Conservation (phyloP, 2,888 invertebrate species). For the Portevinia maculata region DNA sequence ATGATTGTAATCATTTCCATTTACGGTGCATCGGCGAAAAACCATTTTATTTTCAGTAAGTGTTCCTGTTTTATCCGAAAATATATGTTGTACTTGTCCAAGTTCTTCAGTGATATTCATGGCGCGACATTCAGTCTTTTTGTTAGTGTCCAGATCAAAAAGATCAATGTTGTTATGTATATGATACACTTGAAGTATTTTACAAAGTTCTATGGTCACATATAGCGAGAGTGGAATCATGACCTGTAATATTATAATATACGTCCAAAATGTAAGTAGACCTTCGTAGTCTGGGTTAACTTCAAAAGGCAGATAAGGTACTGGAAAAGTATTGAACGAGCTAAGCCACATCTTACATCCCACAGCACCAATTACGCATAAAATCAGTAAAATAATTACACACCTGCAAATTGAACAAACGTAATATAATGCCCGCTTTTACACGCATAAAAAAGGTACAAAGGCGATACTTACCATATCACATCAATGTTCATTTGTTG, state of each 20-base stretch:
- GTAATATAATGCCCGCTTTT: constrained; percentile 15
- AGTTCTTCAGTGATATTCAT: constrained; percentile 98
- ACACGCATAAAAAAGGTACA: background rate
- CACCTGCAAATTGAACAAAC: constrained; percentile 84
- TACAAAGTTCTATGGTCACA: constrained; percentile 98
- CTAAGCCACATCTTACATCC: constrained; percentile 94
- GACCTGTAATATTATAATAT: constrained; percentile 97
- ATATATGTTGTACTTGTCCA: constrained; percentile 97
- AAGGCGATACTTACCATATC: constrained; percentile 91
- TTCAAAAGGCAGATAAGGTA: constrained; percentile 88
- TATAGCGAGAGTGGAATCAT: constrained; percentile 98
- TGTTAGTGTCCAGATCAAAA: constrained; percentile 92
- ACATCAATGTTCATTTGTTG: constrained; percentile 97
- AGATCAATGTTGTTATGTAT: constrained; percentile 95
- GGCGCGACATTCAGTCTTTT: constrained; percentile 94
- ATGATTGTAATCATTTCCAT: constrained; percentile 95
- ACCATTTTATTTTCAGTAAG: constrained; percentile 99
- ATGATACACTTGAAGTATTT: constrained; percentile 96
- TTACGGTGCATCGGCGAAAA: constrained; percentile 94
- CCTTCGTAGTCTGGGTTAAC: constrained; percentile 88
- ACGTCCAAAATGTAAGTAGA: constrained; percentile 96
- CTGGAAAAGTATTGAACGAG: constrained; percentile 83
- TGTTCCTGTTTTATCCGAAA: constrained; percentile 99
- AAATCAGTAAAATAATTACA: constrained; percentile 93
- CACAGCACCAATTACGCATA: constrained; percentile 95